Base-by-base conservation (phyloP, 2,113 vertebrate species). In the Picathartes gymnocephalus region DNA sequence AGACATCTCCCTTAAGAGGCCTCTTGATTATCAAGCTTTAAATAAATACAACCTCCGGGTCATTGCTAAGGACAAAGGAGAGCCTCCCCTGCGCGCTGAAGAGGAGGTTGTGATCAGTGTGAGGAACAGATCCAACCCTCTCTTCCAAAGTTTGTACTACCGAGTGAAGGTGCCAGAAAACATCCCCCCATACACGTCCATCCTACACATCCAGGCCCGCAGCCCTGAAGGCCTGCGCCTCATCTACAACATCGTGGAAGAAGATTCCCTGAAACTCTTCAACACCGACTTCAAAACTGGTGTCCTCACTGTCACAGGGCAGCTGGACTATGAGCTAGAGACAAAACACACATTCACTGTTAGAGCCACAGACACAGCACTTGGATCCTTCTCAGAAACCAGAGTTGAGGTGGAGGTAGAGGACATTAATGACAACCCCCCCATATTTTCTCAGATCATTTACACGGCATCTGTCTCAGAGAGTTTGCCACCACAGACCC, bases 241-340 rank as follows among this genome's bases (percentile, higher is more conserved):
- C 30, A 99, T 99, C 96, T 99, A 99, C 96, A 99, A 99, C 95
- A 98, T 99, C 2, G 95, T 98, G 54, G 99, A 99, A 90, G 98
- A 99, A 95, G 99, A 99, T 5, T 95, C 98, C 20, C 95, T 99
- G 37, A 98, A 95, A 28, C 96, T 98, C 53, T 99, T 99, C 92
- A 98, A 98, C 92, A 98, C 99, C 0, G 99, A 99, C 93, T 99
- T 99, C 91, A 99, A 99, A 97, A 99, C 99, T 1, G 99, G 99
- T 3, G 98, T 99, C 28, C 91, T 99, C 58, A 99, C 98, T 9
- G 98, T 99, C 76, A 98, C 98, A 6, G 98, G 98, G n/a, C 98
- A 98, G 11, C 96, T 99, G n/a, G 99, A 99, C 96, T 99, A 98
- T 3, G 99, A 99, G 86, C 97, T 98, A 21, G 95, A 99, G 83